These are phyloP conservation scores for Lepidostoma basale DNA, from an alignment of 1,140 invertebrate species.

Conservation along the genomic window DNA sequence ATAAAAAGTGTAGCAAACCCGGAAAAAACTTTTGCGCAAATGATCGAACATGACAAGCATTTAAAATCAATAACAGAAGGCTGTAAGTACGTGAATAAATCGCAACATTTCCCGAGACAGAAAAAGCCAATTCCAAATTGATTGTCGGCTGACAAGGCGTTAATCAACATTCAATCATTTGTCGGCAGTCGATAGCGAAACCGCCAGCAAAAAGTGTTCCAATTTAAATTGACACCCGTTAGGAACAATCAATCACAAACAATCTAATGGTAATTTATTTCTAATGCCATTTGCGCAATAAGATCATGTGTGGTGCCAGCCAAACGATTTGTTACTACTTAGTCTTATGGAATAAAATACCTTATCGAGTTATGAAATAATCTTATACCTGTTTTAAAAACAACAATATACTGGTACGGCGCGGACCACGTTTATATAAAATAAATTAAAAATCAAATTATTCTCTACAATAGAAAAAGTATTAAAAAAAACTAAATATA, in stretches of 20 bases:
- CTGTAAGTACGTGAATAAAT: conserved; percentile 1
- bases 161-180: conserved; percentile 31
- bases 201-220: conserved; percentile 30
- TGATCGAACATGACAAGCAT: conserved; percentile 23
- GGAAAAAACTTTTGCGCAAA: too few species aligned
- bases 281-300: conserved; percentile 8
- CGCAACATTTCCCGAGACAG: conserved; percentile 4
- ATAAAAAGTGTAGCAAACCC: too few species aligned
- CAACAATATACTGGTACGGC: too few species aligned
- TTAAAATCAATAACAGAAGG: conserved; percentile 13
- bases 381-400: too few species aligned
- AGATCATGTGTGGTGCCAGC: conserved; percentile 5
- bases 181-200: conserved; percentile 27
- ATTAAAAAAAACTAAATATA: too few species aligned
- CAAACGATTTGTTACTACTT: not conserved
- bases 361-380: too few species aligned
- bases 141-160: conserved; percentile 32
- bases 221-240: conserved; percentile 32
- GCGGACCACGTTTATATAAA: too few species aligned
- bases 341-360: too few species aligned
- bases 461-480: too few species aligned
- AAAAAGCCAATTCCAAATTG: conserved; percentile 25
- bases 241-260: conserved; percentile 32
- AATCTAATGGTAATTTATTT: conserved; percentile 32
- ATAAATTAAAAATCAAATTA: too few species aligned